phyloP scores from a whole-genome alignment of 2,888 invertebrate species.

The Baronia brevicornis region DNA sequence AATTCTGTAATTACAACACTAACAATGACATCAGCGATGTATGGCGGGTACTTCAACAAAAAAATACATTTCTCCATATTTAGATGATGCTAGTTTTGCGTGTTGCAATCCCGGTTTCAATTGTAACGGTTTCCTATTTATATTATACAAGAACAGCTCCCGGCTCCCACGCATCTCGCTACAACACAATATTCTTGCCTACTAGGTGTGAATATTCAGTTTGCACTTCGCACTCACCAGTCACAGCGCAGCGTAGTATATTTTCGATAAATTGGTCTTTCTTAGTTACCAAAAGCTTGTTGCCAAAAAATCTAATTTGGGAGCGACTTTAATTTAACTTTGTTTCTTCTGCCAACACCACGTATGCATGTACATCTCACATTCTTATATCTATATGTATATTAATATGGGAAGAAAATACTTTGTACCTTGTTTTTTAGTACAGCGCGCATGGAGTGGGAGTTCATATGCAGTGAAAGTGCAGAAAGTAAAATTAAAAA shows the following conservation, averaged over 20 bases:
- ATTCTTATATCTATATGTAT: no score
- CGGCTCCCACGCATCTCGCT: constrained; percentile 40
- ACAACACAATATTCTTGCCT: constrained; percentile 20
- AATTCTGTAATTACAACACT: constrained; percentile 48
- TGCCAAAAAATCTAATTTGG: constrained; percentile 31
- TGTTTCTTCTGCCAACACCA: constrained; percentile 27
- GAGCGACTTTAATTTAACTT: constrained; percentile 22
- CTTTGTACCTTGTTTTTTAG: no score
- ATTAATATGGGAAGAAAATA: constrained; percentile 12
- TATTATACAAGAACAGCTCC: constrained; percentile 31
- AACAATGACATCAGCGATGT: constrained; percentile 52
- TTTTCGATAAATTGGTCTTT: constrained; percentile 22
- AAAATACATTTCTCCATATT: constrained; percentile 11
- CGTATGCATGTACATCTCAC: constrained; percentile 16
- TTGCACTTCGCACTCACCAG: constrained; percentile 28
- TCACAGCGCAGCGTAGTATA: constrained; percentile 28
- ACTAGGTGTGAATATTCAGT: constrained; percentile 31
- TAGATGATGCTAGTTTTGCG: constrained; percentile 13
- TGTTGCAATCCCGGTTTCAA: constrained; percentile 19
- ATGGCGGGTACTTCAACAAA: constrained; percentile 12
- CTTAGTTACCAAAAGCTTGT: constrained; percentile 19
- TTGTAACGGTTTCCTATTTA: constrained; percentile 23
- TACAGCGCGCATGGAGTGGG: no score
- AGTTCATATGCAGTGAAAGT: no score
- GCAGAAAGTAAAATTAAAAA: no score